Percentiles rank a stretch among this genome's conserved stretches.
These are phyloP conservation scores for Pseudorhombus dupliciocellatus DNA, from an alignment of 2,113 vertebrate species.

Conservation along the genomic window DNA sequence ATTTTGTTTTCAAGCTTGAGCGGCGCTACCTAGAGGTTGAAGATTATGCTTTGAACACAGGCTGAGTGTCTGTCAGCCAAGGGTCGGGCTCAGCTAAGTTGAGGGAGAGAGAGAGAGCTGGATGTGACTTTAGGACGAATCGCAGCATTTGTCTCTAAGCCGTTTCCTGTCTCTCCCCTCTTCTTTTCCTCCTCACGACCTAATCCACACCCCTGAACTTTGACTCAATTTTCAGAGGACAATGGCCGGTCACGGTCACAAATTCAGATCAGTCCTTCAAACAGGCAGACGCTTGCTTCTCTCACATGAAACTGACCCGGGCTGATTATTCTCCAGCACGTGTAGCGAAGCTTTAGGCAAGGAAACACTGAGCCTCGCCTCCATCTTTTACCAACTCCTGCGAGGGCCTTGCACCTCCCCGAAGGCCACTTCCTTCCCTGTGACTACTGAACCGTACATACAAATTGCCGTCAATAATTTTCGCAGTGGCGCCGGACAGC, in stretches of 20 bases:
- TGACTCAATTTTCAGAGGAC: slow-evolving; percentile 52
- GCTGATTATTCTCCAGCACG: slow-evolving; percentile 38
- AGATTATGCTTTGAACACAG: slow-evolving; percentile 72
- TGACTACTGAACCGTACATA: slow-evolving; percentile 32
- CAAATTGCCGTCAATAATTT: slow-evolving; percentile 62
- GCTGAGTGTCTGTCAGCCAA: slow-evolving; percentile 69
- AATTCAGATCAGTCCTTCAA: slow-evolving; percentile 47
- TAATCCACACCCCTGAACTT: slow-evolving; percentile 60
- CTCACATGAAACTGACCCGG: slow-evolving; percentile 33
- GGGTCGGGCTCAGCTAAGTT: slow-evolving; percentile 44
- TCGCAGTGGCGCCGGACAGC: slow-evolving; percentile 4
- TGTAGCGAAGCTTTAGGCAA: slow-evolving; percentile 8
- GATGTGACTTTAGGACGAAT: slow-evolving; percentile 49
- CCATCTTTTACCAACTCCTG: slow-evolving; percentile 43
- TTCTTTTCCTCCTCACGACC: slow-evolving; percentile 19
- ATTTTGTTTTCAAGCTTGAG: slow-evolving; percentile 66
- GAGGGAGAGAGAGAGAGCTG: slow-evolving; percentile 1
- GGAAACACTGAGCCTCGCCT: slow-evolving; percentile 14
- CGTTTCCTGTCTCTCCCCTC: slow-evolving; percentile 16
- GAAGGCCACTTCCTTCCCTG: slow-evolving; percentile 38
- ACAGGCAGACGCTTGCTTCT: not conserved
- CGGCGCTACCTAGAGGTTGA: slow-evolving; percentile 73
- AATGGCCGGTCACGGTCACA: slow-evolving; percentile 30
- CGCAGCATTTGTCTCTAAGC: slow-evolving; percentile 46
- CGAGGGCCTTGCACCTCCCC: slow-evolving; percentile 36